Percentiles rank a stretch among this genome's conserved stretches.
Conservation (phyloP, 2,797 vertebrate species). For the Amniataba percoides region DNA sequence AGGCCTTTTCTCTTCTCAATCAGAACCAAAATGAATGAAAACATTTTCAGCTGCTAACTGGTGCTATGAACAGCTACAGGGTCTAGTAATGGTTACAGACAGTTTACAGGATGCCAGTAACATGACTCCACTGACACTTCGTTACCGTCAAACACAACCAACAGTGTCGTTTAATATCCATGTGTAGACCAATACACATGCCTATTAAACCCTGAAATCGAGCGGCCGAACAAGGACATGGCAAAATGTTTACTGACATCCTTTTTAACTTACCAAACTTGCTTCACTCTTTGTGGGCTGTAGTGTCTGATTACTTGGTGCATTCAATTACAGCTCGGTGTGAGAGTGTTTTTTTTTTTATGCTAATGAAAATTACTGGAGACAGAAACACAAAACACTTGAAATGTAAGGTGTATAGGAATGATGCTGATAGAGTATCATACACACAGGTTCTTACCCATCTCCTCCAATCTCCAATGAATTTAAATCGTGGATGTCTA, state of each 20-base stretch:
- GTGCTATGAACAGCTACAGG: conserved; percentile 71
- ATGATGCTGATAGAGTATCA: conserved; percentile 55
- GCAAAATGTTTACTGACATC: conserved; percentile 77
- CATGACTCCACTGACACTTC: conserved; percentile 69
- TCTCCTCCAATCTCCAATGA: conserved; percentile 74
- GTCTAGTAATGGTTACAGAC: conserved; percentile 58
- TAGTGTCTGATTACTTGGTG: conserved; percentile 61
- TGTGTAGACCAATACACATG: conserved; percentile 75
- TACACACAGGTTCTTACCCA: conserved; percentile 68
- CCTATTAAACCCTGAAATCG: conserved; percentile 74
- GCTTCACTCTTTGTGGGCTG: conserved; percentile 69
- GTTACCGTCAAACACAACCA: conserved; percentile 64
- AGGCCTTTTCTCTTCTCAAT: conserved; percentile 89
- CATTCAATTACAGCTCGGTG: conserved; percentile 64
- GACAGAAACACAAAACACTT: conserved; percentile 75
- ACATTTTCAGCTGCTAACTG: conserved; percentile 65
- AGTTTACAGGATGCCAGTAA: conserved; percentile 79
- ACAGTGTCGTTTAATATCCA: conserved; percentile 76
- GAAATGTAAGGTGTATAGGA: conserved; percentile 65
- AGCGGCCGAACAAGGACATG: conserved; percentile 67
- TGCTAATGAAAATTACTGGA: conserved; percentile 63
- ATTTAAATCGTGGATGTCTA: conserved; percentile 48
- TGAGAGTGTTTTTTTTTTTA: conserved; percentile 42
- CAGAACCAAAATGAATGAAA: conserved; percentile 84
- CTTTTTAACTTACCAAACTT: conserved; percentile 78